Evolutionary conservation across 2,888 invertebrate species (phyloP).

Genomic region (Phymatocera aterrima): DNA sequence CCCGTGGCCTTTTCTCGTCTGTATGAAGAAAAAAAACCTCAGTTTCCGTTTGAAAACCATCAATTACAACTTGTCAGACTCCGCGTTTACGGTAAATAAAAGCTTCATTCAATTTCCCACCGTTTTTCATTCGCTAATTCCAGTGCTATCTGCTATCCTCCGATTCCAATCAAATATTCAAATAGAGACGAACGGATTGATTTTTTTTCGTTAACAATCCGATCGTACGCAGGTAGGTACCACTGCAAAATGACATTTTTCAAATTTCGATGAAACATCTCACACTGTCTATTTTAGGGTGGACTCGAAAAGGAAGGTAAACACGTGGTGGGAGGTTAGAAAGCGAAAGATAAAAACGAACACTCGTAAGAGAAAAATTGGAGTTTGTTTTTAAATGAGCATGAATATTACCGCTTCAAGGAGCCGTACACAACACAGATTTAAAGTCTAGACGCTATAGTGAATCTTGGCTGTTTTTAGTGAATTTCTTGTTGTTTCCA

Average conservation of each 20-base stretch:
- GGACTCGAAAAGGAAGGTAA: too few species aligned
- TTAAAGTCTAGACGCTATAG: conserved; percentile 19
- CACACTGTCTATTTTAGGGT: too few species aligned
- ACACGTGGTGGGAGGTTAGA: neutral
- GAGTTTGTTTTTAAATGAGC: neutral
- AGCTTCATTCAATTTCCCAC: neutral
- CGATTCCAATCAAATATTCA: neutral
- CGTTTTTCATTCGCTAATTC: neutral
- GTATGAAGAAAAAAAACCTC: neutral
- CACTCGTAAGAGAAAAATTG: neutral
- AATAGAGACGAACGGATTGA: neutral
- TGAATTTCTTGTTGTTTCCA: conserved; percentile 31
- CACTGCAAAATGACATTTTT: too few species aligned
- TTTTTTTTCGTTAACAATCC: too few species aligned
- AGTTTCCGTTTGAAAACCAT: neutral
- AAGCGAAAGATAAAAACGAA: neutral
- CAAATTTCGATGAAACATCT: too few species aligned
- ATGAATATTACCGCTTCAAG: neutral
- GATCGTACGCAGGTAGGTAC: too few species aligned
- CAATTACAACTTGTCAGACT: conserved; percentile 7
- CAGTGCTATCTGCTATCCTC: neutral
- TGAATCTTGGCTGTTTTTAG: conserved; percentile 22
- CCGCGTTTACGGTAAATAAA: neutral
- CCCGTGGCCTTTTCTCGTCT: neutral
- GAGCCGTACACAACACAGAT: neutral